Percentiles rank a stretch among this genome's conserved stretches.
phyloP scores from a whole-genome alignment of 2,888 invertebrate species.

The Lydus trimaculatus region DNA sequence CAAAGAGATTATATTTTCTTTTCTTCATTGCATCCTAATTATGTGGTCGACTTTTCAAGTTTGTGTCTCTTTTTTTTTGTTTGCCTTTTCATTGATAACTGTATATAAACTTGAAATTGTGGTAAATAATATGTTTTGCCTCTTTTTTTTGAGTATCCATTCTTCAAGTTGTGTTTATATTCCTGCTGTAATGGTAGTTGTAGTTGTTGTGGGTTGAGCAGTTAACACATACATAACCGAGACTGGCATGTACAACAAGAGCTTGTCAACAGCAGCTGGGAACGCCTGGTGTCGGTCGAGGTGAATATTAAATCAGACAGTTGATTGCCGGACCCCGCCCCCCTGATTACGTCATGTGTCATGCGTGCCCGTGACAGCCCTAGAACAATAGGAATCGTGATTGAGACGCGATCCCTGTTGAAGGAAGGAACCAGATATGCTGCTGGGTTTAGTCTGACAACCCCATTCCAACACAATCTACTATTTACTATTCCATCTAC shows the following conservation, averaged over 20 bases:
- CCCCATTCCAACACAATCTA: constrained; percentile 17
- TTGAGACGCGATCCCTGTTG: constrained; percentile 53
- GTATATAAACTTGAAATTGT: too few species aligned
- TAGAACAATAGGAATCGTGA: constrained; percentile 58
- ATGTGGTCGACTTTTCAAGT: too few species aligned
- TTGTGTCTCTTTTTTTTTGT: too few species aligned
- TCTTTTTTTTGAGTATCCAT: too few species aligned
- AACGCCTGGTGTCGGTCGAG: constrained; percentile 55
- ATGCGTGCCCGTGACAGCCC: constrained; percentile 56
- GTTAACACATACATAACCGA: constrained; percentile 52
- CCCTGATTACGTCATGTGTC: constrained; percentile 60
- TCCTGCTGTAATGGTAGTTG: constrained; percentile 22
- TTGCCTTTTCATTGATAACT: too few species aligned
- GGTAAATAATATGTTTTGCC: too few species aligned
- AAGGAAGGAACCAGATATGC: constrained; percentile 47
- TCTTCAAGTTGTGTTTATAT: background rate
- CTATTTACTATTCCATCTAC: background rate
- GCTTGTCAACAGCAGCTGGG: constrained; percentile 57
- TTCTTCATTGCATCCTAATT: background rate
- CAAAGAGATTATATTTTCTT: background rate
- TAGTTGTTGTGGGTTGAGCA: constrained; percentile 56
- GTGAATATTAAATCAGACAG: constrained; percentile 61
- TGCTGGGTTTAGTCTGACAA: constrained; percentile 46
- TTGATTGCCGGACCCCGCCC: constrained; percentile 60
- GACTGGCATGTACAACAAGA: constrained; percentile 52